Evolutionary conservation across 2,113 vertebrate genomes (phyloP).

Genomic region (Ctenodactylus gundi): DNA sequence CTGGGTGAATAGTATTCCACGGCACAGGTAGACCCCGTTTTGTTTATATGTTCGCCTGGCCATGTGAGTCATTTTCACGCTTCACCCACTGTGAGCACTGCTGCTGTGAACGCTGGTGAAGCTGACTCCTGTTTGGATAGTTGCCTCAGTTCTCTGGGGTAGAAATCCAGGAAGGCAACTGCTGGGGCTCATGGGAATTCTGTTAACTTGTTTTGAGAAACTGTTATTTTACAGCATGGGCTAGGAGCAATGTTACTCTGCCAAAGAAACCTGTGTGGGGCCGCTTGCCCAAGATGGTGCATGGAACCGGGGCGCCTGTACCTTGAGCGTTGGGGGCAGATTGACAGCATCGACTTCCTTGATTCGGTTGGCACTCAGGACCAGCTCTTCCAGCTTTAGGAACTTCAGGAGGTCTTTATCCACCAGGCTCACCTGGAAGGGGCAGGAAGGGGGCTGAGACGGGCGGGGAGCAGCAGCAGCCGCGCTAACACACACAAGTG

Average conservation of each 20-base stretch:
- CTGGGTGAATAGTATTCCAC: neutral
- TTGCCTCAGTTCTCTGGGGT: neutral
- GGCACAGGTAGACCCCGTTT: neutral
- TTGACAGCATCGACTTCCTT: constrained; percentile 79
- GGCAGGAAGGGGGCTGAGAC: fast-evolving
- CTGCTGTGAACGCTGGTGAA: fast-evolving
- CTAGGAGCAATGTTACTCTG: neutral
- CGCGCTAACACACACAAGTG: too few species aligned
- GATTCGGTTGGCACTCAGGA: constrained; percentile 89
- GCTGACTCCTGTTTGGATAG: neutral
- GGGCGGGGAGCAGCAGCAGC: too few species aligned
- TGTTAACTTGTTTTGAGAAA: neutral
- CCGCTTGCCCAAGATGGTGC: neutral
- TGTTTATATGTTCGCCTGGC: neutral
- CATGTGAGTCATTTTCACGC: neutral
- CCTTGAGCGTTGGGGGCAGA: constrained; percentile 88
- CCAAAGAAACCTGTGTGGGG: fast-evolving
- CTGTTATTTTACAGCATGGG: neutral
- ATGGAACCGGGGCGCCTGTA: neutral
- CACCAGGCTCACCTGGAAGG: constrained; percentile 85
- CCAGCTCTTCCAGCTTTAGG: constrained; percentile 87
- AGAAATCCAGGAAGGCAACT: neutral
- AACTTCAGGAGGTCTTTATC: constrained; percentile 87
- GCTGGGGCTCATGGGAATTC: neutral
- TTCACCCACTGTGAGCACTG: fast-evolving